Evolutionary conservation across 1,140 invertebrate species (phyloP).

Genomic region (Drosophila suzukii): DNA sequence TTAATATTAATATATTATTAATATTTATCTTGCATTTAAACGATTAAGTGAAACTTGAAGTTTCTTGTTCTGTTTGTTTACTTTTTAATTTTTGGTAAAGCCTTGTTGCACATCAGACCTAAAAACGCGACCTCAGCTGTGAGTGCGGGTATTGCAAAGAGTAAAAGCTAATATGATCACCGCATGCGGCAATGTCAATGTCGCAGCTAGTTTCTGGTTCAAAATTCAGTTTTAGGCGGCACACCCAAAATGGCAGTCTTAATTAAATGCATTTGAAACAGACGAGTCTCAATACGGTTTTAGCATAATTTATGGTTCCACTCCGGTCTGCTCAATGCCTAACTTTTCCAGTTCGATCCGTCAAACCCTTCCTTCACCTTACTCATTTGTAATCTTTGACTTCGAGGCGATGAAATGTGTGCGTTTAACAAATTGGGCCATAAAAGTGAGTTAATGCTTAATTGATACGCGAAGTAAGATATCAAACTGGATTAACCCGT

Average conservation of each 20-base stretch:
- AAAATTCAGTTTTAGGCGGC: conserved; percentile 34
- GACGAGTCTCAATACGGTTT: conserved; percentile 45
- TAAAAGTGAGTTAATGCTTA: conserved; percentile 68
- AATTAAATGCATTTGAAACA: conserved; percentile 68
- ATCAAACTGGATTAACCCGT: conserved; percentile 64
- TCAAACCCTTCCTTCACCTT: background rate
- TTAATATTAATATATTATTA: too few relatives aligned
- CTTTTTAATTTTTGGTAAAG: too few relatives aligned
- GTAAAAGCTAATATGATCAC: conserved; percentile 47
- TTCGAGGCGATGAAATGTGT: conserved; percentile 63
- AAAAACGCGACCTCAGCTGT: conserved; percentile 4
- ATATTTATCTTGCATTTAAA: too few relatives aligned
- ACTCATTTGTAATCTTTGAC: conserved; percentile 2
- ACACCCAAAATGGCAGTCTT: conserved; percentile 68
- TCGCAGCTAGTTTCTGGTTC: conserved; percentile 31
- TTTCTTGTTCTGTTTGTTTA: too few relatives aligned
- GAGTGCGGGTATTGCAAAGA: conserved; percentile 29
- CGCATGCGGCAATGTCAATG: conserved; percentile 62
- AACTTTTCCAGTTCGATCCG: conserved; percentile 47
- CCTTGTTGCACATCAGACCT: background rate
- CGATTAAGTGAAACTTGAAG: too few relatives aligned
- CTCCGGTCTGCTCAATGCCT: conserved; percentile 43
- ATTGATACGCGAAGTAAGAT: conserved; percentile 51
- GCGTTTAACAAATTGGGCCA: conserved; percentile 76
- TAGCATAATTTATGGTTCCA: conserved; percentile 77